Base-by-base conservation (phyloP, 1,140 invertebrate species). In the Euura lappo region DNA sequence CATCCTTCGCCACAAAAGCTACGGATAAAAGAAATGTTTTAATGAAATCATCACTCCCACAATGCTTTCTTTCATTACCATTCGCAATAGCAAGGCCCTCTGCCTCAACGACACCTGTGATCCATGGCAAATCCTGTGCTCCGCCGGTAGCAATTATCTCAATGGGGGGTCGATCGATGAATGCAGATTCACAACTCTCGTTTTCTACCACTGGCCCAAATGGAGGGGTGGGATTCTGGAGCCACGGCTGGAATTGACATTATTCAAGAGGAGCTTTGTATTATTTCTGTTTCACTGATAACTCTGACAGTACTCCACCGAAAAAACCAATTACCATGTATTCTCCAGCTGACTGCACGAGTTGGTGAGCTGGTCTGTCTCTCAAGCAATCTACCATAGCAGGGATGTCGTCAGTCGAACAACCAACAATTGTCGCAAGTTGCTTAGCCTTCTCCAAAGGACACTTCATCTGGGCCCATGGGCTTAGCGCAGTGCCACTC, bases 61-160 rank as follows among this genome's bases (percentile, higher is more conserved):
- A 46, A 42, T 45, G 42, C 47, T 51, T 51, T 51, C 7, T 8
- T 8, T 51, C 70, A 65, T 43, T 85, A 92, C 91, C 87, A 78
- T 90, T 89, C 71, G 86, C 90, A 10, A 91, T 90, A 78, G 90
- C 93, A 13, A 93, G 80, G 76, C 91, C 91, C 79, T 92, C 91
- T 75, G 91, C 87, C 8, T 87, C 88, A 2, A 88, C 89, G 2
- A 91, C 86, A 2, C 89, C 88, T 4, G 89, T 88, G 44, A 93
- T 86, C 84, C 91, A 91, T 8, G 92, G 91, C 13, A 91, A 72
- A 70, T 90, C 88, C 44, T 89, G 85, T 68, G 88, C 88, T 47
- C 83, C 78, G 1, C 91, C 90, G 7, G 84, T 79, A 28, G 77
- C 76, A 0, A 92, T 85, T 0, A 91, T 88, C 67, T 90, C 85